These are phyloP conservation scores for Odontophorus gujanensis DNA, from an alignment of 2,113 vertebrate genomes.

Conservation along the genomic window DNA sequence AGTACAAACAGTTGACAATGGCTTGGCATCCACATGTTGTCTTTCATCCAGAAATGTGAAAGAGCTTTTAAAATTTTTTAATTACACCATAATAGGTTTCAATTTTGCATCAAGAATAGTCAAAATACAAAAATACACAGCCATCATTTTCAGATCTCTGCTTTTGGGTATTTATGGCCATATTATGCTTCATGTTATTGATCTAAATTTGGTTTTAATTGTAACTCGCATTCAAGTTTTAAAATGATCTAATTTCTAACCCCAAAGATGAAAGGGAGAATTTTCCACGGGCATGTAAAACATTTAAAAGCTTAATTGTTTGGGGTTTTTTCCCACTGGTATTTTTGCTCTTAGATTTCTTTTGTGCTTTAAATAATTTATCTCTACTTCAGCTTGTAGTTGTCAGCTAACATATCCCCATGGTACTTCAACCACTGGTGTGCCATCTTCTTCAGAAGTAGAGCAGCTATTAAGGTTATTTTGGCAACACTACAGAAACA, in stretches of 20 bases:
- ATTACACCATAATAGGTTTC: neutral
- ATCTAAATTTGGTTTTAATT: slow-evolving; percentile 13
- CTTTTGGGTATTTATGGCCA: neutral
- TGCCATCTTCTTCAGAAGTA: neutral
- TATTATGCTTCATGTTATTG: neutral
- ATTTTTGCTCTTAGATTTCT: neutral
- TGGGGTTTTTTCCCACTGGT: neutral
- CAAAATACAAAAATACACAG: neutral
- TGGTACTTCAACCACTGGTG: neutral
- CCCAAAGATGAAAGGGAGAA: neutral
- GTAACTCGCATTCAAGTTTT: neutral
- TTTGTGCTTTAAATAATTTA: neutral
- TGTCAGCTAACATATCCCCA: neutral
- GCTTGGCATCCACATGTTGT: neutral
- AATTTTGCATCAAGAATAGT: neutral
- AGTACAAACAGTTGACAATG: neutral
- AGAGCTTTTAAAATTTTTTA: slow-evolving; percentile 26
- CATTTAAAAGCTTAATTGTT: neutral
- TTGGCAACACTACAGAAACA: neutral
- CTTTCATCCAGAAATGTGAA: neutral
- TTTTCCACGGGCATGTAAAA: neutral
- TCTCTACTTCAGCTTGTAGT: neutral
- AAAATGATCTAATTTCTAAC: neutral
- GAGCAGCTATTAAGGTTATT: neutral
- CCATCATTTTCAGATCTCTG: neutral